phyloP scores from a whole-genome alignment of 2,113 vertebrate genomes.

The Melospiza georgiana region DNA sequence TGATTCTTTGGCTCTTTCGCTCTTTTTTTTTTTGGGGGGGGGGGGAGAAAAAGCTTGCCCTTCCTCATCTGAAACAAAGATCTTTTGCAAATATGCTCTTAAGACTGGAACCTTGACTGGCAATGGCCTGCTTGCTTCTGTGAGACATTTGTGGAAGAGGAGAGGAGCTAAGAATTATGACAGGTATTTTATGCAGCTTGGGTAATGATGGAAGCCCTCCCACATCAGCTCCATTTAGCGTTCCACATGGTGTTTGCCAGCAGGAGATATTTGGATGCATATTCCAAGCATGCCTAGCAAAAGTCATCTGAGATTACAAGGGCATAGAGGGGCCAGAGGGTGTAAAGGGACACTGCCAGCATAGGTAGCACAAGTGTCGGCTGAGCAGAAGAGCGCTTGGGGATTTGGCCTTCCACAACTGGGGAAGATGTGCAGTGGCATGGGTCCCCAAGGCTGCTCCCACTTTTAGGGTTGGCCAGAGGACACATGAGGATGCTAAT shows the following conservation, averaged over 20 bases:
- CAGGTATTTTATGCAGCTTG: not conserved
- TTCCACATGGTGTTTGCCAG: not conserved
- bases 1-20: not conserved
- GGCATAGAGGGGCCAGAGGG: not conserved
- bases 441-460: not conserved
- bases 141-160: not conserved
- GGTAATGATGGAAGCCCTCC: not conserved
- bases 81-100: not conserved
- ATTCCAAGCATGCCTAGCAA: not conserved
- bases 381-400: not conserved
- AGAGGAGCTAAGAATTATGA: not conserved
- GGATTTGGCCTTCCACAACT: too few relatives aligned
- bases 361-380: not conserved
- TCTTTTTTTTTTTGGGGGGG: not conserved
- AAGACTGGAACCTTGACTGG: not conserved
- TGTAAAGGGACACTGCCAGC: not conserved
- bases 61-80: not conserved
- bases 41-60: not conserved
- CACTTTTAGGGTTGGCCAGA: not conserved
- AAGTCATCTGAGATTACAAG: not conserved
- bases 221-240: not conserved
- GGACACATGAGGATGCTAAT: not conserved
- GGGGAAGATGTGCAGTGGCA: not conserved
- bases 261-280: not conserved
- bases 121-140: not conserved